phyloP scores from a whole-genome alignment of 2,888 invertebrate genomes.

The Gasteruption jaculator region DNA sequence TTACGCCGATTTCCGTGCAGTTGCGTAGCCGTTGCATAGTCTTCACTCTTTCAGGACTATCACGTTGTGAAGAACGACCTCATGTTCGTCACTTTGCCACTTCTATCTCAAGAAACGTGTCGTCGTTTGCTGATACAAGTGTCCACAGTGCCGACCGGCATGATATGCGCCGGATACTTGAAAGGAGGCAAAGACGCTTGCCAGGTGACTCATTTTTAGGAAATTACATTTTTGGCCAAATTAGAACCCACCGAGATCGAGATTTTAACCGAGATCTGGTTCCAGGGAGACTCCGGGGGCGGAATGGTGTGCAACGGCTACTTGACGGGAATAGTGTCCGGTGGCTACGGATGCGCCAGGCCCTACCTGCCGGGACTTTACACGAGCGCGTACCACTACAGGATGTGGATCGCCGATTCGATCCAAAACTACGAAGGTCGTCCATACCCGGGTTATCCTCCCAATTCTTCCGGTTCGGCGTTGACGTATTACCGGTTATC shows the following conservation, averaged over 20 bases:
- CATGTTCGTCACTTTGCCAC: slow-evolving; percentile 38
- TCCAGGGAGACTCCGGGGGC: slow-evolving; percentile 47
- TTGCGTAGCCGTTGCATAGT: too few relatives aligned
- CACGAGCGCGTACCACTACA: slow-evolving; percentile 32
- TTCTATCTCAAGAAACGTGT: slow-evolving; percentile 25
- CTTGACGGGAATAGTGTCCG: slow-evolving; percentile 40
- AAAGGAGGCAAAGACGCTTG: slow-evolving; percentile 41
- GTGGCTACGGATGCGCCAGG: slow-evolving; percentile 39
- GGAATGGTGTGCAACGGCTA: slow-evolving; percentile 36
- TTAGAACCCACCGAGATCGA: background rate
- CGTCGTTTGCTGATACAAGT: slow-evolving; percentile 25
- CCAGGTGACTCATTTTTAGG: slow-evolving; percentile 27
- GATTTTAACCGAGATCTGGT: slow-evolving; percentile 6
- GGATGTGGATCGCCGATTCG: slow-evolving; percentile 38
- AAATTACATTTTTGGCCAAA: background rate
- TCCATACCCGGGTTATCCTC: too few relatives aligned
- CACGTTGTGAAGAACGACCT: slow-evolving; percentile 26
- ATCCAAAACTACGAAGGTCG: too few relatives aligned
- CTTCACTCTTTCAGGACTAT: slow-evolving; percentile 18
- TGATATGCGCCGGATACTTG: slow-evolving; percentile 39
- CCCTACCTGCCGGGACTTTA: slow-evolving; percentile 39
- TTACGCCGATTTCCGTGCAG: too few relatives aligned
- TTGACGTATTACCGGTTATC: too few relatives aligned
- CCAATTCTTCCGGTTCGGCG: too few relatives aligned
- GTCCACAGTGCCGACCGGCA: slow-evolving; percentile 27